These are phyloP conservation scores for Spodoptera littoralis DNA, from an alignment of 2,888 invertebrate genomes.

Conservation along the genomic window DNA sequence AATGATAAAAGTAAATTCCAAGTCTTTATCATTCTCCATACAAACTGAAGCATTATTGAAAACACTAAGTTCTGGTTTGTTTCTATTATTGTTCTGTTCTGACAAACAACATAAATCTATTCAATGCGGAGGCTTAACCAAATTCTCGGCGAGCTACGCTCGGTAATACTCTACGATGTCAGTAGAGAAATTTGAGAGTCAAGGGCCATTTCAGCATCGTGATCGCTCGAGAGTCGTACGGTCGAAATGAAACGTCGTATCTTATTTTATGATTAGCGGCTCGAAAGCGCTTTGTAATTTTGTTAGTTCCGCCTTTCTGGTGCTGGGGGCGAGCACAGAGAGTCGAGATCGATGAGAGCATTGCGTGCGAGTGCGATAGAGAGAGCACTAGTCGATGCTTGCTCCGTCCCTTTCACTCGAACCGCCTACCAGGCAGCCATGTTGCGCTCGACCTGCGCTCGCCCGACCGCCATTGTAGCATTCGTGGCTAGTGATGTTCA, in stretches of 20 bases:
- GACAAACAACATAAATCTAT: constrained; percentile 71
- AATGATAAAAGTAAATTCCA: constrained; percentile 51
- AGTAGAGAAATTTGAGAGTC: constrained; percentile 88
- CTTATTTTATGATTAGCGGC: constrained; percentile 90
- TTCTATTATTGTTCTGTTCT: constrained; percentile 43
- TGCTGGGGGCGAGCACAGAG: constrained; percentile 88
- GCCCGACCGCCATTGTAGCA: constrained; percentile 89
- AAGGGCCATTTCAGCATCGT: constrained; percentile 88
- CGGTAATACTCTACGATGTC: constrained; percentile 83
- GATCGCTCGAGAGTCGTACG: constrained; percentile 88
- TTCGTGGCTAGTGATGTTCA: constrained; percentile 86
- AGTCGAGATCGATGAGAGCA: constrained; percentile 88
- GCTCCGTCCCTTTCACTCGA: constrained; percentile 81
- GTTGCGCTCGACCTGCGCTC: constrained; percentile 89
- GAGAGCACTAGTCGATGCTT: constrained; percentile 73
- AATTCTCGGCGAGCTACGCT: constrained; percentile 74
- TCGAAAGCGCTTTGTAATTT: constrained; percentile 89
- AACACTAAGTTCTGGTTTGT: constrained; percentile 32
- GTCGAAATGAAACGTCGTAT: constrained; percentile 89
- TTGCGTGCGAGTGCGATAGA: constrained; percentile 82
- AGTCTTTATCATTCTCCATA: constrained; percentile 34
- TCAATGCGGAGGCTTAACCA: constrained; percentile 70
- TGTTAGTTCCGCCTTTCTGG: constrained; percentile 89
- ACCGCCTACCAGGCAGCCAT: constrained; percentile 89
- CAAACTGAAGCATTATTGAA: constrained; percentile 14